Percentiles rank a stretch among this genome's conserved stretches.
phyloP scores from a whole-genome alignment of 2,113 vertebrate species.

The Junco hyemalis region DNA sequence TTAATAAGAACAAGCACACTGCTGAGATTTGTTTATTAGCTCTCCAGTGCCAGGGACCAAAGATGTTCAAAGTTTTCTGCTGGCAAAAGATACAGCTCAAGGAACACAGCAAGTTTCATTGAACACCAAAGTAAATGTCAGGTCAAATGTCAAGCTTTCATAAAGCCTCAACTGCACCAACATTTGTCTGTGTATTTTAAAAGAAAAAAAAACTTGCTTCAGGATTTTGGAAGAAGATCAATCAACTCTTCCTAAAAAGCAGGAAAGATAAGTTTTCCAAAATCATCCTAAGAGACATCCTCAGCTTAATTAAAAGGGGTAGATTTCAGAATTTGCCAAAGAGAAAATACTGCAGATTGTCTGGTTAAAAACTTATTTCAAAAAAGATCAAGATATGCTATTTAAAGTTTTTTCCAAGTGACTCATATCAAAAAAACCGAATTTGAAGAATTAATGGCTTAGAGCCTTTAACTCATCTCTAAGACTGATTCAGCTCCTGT shows the following conservation, averaged over 20 bases:
- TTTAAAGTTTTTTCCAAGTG: constrained; percentile 41
- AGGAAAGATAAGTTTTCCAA: not conserved
- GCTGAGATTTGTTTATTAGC: not conserved
- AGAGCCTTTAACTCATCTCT: constrained; percentile 20
- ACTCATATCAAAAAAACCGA: constrained; percentile 1
- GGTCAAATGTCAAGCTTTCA: not conserved
- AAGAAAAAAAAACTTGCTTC: not conserved
- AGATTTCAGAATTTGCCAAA: not conserved
- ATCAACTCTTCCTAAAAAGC: not conserved
- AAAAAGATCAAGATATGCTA: not conserved
- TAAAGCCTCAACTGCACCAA: not conserved
- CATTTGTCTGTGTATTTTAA: not conserved
- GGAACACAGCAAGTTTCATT: not conserved
- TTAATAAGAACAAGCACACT: not conserved
- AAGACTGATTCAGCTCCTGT: constrained; percentile 10
- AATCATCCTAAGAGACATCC: not conserved
- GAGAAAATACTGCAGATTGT: not conserved
- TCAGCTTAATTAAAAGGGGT: not conserved
- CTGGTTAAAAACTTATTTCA: not conserved
- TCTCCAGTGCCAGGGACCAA: not conserved
- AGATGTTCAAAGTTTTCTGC: not conserved
- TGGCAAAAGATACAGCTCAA: not conserved
- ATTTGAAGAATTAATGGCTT: constrained; percentile 18
- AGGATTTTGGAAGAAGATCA: not conserved
- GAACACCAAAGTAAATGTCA: constrained; percentile 19